Evolutionary conservation across 2,797 vertebrate species (phyloP), one percentile per base, ranked within the genome.

Genomic region (Helarctos malayanus): DNA sequence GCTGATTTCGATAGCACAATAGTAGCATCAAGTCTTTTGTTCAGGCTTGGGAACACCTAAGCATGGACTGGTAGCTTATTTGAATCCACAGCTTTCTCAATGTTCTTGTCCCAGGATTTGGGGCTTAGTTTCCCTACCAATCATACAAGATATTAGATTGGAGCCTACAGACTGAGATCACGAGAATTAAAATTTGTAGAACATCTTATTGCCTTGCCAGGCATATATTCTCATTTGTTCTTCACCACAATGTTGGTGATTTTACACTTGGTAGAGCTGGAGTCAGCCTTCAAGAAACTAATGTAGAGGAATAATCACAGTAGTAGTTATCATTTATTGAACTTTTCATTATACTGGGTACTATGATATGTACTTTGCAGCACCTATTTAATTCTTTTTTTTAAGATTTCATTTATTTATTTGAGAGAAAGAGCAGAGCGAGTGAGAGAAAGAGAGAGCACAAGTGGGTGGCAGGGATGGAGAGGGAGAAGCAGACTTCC

Each of bases 241-340:
- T 27, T 88, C 27, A 47, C 11, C 90, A 10, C 32, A 80, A 18
- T 63, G 15, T 76, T 93, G 45, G 8, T 69, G 49, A 92, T 84
- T 96, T 97, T 90, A 68, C 8, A 79, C n/a, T 8, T 61, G n/a
- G 52, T 84, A 7, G 65, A 84, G 75, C 4, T 84, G 83, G 52
- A 54, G 15, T 90, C 71, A 49, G 18, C 41, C 14, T 94, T 76
- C 6, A 41, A 69, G 49, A 94, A 94, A 69, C 27, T 21, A 71
- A 52, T 57, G 3, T 11, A 78, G 52, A 87, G 23, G 7, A 92
- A 65, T 4, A 75, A 3, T 47, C 35, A 19, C 18, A 15, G 9
- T 56, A 73, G 23, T 76, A 32, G 68, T 32, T 65, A 23, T 27
- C 56, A 59, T 69, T 86, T 84, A 83, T 47, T 49, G 19, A 86